Base-by-base conservation (phyloP, 2,888 invertebrate genomes). In the Ophonus ardosiacus region DNA sequence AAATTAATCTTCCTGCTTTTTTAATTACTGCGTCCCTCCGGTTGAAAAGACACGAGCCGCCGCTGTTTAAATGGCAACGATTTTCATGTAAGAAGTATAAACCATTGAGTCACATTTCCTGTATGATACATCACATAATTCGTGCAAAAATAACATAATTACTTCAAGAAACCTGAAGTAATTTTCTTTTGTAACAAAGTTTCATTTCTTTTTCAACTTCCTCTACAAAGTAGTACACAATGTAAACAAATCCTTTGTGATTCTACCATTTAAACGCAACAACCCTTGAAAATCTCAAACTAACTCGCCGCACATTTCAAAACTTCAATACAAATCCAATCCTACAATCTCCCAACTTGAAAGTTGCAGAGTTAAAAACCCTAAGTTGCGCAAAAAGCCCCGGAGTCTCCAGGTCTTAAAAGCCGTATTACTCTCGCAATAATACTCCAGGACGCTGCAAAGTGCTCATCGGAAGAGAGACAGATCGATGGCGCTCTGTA, bases 401-500 rank as follows among this genome's bases (percentile, higher is more conserved):
- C 40, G 13, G 13, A 31, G 24, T 68, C 68, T 68, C 38, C 68
- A 68, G 24, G 17, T 68, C 68, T 68, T 63, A 68, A 68, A 68
- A 68, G 68, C n/a, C 68, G 8, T 40, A 68, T 68, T 68, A 68
- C 68, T 31, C 15, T 31, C 63, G 63, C 24, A 7, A 65, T 65
- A 68, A 68, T 68, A 68, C 40, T 68, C 68, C 38, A 38, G 68
- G 40, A 40, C 13, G 10, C 65, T 68, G 68, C 40, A 38, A 68
- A 68, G 68, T 68, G 68, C 68, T 68, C 40, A 68, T 68, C 68
- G 68, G n/a, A 31, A 63, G 63, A 18, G 21, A 68, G 68, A 68
- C 68, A 68, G 68, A 68, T 68, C 13, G 24, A 68, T 68, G 15
- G 24, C 8, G 15, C 17, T 24, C 8, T 24, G 38, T 68, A 40